phyloP scores from a whole-genome alignment of 53 echinoderm and acorn worm species.

The Stichopus horrens region DNA sequence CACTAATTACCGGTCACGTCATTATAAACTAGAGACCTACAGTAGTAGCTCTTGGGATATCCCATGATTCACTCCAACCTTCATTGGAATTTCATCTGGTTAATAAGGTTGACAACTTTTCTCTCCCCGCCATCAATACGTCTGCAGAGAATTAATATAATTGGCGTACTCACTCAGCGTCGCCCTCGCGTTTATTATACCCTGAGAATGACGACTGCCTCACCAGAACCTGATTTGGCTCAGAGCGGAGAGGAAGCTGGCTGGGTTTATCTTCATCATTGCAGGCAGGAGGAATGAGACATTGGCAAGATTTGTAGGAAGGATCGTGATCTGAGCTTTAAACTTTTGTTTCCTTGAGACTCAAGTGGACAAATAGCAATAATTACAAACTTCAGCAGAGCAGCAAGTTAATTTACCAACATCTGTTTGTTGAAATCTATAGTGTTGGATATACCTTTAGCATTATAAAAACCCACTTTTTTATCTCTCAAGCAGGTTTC shows the following conservation, averaged over 20 bases:
- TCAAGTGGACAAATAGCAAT: no score
- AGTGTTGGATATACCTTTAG: no score
- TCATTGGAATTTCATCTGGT: slow-evolving; percentile 39
- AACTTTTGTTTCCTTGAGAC: background rate
- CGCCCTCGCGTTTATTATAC: slow-evolving; percentile 19
- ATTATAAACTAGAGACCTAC: background rate
- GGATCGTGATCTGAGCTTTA: background rate
- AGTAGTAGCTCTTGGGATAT: slow-evolving; percentile 9
- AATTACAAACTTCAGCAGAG: no score
- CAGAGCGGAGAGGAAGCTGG: slow-evolving; percentile 17
- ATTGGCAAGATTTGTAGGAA: background rate
- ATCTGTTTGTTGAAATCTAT: no score
- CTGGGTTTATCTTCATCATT: background rate
- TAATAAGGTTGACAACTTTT: slow-evolving; percentile 42
- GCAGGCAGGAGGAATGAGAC: background rate
- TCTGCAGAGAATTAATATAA: slow-evolving; percentile 34
- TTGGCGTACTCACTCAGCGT: slow-evolving; percentile 34
- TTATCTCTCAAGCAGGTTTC: no score
- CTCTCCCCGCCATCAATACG: slow-evolving; percentile 7
- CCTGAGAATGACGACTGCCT: background rate
- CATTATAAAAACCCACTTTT: no score
- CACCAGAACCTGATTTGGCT: slow-evolving; percentile 24
- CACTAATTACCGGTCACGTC: slow-evolving; percentile 22
- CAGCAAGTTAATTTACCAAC: no score
- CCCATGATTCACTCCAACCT: slow-evolving; percentile 32